Evolutionary conservation across 1,140 invertebrate species (phyloP), one percentile per base, ranked within the genome.

Genomic region (Drosophila bifasciata): DNA sequence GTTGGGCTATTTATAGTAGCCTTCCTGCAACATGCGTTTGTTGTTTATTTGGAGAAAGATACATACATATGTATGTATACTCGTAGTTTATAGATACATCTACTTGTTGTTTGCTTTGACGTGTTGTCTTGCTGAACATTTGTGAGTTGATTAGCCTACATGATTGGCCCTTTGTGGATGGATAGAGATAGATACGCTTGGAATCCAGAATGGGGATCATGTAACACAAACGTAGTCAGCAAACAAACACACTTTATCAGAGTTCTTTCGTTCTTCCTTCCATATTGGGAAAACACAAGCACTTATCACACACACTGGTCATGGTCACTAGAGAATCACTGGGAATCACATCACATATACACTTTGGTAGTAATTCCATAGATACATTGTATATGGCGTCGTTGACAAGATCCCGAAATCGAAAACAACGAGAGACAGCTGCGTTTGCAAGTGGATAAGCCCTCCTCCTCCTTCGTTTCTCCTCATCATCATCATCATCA

Each of bases 341-440:
- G 44, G 62, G 21, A 16, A 21, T 23, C 23, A 44, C n/a, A 28
- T 0, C 19, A 40, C 11, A 36, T 5, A 13, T n/a, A n/a, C n/a
- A n/a, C n/a, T n/a, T 11, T 36, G 9, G 32, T 36, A 13, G 32
- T 11, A 11, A 1, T 36, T 52, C 25, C 51, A 51, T 17, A 19
- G 23, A 58, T 36, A 40, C 0, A 23, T 21, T 13, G 17, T 48
- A 16, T 49, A 59, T 32, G 40, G 57, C 60, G 90, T 66, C 69
- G 90, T 84, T 68, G 71, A 64, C 73, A 84, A 91, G 90, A 91
- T 89, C 90, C 81, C 90, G 79, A 90, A 91, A 91, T 91, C 90
- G 88, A 89, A 89, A 89, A 91, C 85, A 91, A 84, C 90, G 81
- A 90, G 74, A 90, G 90, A 83, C 90, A 91, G 83, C 77, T 90